Base-by-base conservation (phyloP, 2,797 vertebrate species). In the Tokudaia muenninki region DNA sequence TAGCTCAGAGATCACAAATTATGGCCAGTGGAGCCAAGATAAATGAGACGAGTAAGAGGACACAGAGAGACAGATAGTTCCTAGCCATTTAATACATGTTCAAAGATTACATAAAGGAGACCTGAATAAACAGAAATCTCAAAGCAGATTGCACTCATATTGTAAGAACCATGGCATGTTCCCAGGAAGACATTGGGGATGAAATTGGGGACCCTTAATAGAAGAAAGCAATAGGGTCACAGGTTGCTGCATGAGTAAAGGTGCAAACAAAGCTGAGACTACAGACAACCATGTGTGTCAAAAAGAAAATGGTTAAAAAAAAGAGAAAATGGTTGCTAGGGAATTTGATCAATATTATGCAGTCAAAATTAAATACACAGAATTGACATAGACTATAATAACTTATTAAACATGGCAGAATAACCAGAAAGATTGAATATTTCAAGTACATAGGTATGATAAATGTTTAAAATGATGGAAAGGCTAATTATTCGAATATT, bases 341-440 rank as follows among this genome's bases (percentile, higher is more conserved):
- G 52, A n/a, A 75, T 4, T 63, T 61, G 17, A 82, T 2, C 11
- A 34, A 52, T 6, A 3, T 63, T 50, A 19, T 80, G 81, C 13
- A 29, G 31, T 31, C 92, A 57, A 93, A 96, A 91, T 65, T 52
- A 79, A 90, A 90, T 34, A 14, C 9, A 59, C 31, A 89, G 31
- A 1, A 1, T 17, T 31, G 5, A 31, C 31, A 29, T 3, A 57
- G 16, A 41, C 12, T 82, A 65, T 4, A 59, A 16, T 6, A 77
- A 31, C 52, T n/a, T n/a, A 83, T 57, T 47, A 44, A 19, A 67
- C 41, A 31, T 90, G 44, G 41, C 14, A 90, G 37, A 31, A 67
- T 47, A 94, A 22, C 21, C 77, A 37, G 59, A 78, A 50, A 78
- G 10, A 19, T 65, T 75, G 19, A 75, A 81, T 0, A 13, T 82